phyloP scores from a whole-genome alignment of 1,140 invertebrate species.

The Drosophila willistoni region DNA sequence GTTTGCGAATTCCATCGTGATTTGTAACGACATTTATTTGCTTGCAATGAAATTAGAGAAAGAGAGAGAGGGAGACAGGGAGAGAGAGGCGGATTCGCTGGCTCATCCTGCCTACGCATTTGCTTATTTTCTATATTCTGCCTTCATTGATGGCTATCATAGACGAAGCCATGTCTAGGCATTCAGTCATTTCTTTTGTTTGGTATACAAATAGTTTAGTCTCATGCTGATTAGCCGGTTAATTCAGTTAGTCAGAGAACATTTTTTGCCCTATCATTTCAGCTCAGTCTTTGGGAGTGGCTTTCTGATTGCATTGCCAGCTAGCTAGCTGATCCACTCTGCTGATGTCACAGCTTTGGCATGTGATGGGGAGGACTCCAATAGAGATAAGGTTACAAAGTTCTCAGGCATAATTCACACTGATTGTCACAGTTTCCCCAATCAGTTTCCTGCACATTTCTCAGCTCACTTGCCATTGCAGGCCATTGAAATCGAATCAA shows the following conservation, averaged over 20 bases:
- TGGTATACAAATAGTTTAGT: constrained; percentile 24
- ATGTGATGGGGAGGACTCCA: not conserved
- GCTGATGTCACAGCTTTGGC: constrained; percentile 42
- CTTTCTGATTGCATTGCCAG: constrained; percentile 46
- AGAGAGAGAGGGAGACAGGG: constrained; percentile 27
- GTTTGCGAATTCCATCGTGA: constrained; percentile 76
- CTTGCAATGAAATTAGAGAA: constrained; percentile 77
- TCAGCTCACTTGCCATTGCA: constrained; percentile 48
- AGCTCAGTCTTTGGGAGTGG: constrained; percentile 56
- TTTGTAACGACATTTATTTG: constrained; percentile 82
- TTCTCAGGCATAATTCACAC: constrained; percentile 15
- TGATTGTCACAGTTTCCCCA: constrained; percentile 5
- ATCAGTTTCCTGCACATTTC: constrained; percentile 39
- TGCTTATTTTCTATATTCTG: constrained; percentile 24
- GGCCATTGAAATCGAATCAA: constrained; percentile 23
- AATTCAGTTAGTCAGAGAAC: constrained; percentile 59
- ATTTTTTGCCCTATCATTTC: constrained; percentile 62
- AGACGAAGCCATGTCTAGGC: constrained; percentile 35
- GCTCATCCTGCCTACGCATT: constrained; percentile 63
- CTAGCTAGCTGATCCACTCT: constrained; percentile 42
- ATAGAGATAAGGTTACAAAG: not conserved
- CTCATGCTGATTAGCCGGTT: constrained; percentile 66
- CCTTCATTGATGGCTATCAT: constrained; percentile 63
- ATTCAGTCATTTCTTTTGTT: constrained; percentile 47
- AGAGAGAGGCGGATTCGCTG: not conserved